Evolutionary conservation across 2,888 invertebrate species (phyloP), one percentile per base, ranked within the genome.

Genomic region (Trachelus troglodyta): DNA sequence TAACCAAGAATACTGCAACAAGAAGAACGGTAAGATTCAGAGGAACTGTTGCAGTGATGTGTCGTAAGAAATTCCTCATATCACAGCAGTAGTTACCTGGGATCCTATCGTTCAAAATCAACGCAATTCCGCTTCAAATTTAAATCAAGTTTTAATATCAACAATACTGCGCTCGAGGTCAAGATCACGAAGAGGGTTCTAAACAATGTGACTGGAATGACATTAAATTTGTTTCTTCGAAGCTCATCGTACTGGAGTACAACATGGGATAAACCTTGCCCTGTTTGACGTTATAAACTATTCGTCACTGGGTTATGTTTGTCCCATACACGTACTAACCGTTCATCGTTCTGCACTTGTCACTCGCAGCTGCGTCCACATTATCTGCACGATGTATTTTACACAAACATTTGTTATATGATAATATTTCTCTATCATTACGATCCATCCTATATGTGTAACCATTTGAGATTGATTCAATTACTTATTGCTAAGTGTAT

Each of bases 1-100:
- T 23, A 56, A 56, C 56, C 9, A 56, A 56, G 2, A 56, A 23
- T 23, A 56, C 56, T 23, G 56, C 23, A 56, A 56, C 9, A 37
- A 56, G 40, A 89, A 89, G 84, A 90, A 90, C 83, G 81, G 34
- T 76, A 79, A 82, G 83, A 81, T 87, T 85, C 84, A 82, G 82
- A 89, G 91, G 90, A 89, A 91, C 91, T 92, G 77, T 86, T 87
- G 90, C 83, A 79, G 90, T 89, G 91, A 89, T 88, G 83, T 92
- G 90, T 89, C 79, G 78, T 77, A 76, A 79, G 83, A 79, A 79
- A 12, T 78, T 73, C 79, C 79, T 84, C 89, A 89, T 91, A 92
- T 92, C 92, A 92, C 92, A 92, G 92, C 90, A 88, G 86, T 89
- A 90, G 91, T 92, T 91, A 90, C 89, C 89, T 87, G 81, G 81